These are phyloP conservation scores for Clitarchus hookeri DNA, from an alignment of 2,888 invertebrate genomes.

Conservation along the genomic window DNA sequence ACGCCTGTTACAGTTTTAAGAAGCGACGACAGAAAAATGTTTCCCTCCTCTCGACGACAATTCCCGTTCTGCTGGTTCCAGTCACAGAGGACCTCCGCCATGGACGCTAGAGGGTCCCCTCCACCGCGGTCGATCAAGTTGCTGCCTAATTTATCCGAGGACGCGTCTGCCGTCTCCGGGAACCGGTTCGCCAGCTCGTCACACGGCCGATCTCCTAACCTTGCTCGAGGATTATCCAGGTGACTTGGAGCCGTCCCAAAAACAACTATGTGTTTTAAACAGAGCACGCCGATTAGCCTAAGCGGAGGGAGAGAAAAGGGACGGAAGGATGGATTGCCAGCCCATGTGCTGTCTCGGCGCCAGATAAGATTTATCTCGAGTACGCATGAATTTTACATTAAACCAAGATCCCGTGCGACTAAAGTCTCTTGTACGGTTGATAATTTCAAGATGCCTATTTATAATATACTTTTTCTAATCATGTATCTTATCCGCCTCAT, in stretches of 20 bases:
- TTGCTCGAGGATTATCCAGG: neutral
- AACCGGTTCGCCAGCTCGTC: neutral
- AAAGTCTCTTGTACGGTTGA: no score
- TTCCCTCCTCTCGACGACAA: neutral
- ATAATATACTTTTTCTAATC: no score
- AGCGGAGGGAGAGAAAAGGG: no score
- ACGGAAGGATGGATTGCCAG: no score
- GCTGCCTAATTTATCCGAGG: neutral
- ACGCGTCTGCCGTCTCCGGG: neutral
- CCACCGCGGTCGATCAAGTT: neutral
- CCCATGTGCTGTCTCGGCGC: neutral
- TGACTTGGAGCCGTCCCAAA: conserved; percentile 10
- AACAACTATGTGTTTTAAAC: neutral
- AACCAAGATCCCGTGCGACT: no score
- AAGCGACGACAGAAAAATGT: neutral
- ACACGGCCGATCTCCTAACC: neutral
- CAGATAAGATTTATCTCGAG: neutral
- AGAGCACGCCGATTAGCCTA: neutral
- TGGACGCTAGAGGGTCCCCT: neutral
- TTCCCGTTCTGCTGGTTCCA: neutral
- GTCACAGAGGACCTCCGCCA: neutral
- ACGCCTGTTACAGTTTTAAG: neutral
- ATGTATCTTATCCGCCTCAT: no score
- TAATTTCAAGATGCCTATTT: no score
- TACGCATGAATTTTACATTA: no score